Conservation (phyloP, 2,113 vertebrate species). For the Apistogramma diplotaenia region DNA sequence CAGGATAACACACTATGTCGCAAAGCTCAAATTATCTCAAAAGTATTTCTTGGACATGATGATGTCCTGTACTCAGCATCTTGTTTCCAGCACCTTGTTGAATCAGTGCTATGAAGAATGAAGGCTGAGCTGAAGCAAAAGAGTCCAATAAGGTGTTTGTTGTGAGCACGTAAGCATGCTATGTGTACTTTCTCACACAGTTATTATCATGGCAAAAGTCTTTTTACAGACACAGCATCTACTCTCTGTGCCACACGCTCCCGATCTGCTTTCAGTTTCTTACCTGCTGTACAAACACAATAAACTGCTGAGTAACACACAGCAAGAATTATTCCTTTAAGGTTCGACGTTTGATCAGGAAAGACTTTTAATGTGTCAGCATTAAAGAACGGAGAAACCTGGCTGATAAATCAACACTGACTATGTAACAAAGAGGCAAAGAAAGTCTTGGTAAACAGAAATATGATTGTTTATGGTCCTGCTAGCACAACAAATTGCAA, state of each 20-base stretch:
- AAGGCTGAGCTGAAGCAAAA: neutral
- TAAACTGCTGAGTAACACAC: neutral
- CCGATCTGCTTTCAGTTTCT: neutral
- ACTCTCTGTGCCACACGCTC: neutral
- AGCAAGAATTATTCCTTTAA: neutral
- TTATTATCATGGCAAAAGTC: neutral
- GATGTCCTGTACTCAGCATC: neutral
- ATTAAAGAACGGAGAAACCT: neutral
- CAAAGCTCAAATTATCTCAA: neutral
- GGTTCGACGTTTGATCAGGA: neutral
- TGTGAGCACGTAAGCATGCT: neutral
- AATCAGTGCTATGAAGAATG: neutral
- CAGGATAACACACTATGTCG: neutral
- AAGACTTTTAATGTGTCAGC: conserved; percentile 11
- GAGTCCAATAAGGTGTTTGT: neutral
- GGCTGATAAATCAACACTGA: conserved; percentile 27
- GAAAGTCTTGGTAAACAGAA: conserved; percentile 6
- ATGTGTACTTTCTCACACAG: no score
- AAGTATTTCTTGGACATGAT: neutral
- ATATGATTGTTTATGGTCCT: conserved; percentile 44
- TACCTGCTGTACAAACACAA: neutral
- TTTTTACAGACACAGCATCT: neutral
- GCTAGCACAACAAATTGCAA: conserved; percentile 47
- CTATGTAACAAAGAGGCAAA: neutral
- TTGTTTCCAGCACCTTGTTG: neutral